These are phyloP conservation scores for Urocyon cinereoargenteus DNA, from an alignment of 2,797 vertebrate species.

Conservation along the genomic window DNA sequence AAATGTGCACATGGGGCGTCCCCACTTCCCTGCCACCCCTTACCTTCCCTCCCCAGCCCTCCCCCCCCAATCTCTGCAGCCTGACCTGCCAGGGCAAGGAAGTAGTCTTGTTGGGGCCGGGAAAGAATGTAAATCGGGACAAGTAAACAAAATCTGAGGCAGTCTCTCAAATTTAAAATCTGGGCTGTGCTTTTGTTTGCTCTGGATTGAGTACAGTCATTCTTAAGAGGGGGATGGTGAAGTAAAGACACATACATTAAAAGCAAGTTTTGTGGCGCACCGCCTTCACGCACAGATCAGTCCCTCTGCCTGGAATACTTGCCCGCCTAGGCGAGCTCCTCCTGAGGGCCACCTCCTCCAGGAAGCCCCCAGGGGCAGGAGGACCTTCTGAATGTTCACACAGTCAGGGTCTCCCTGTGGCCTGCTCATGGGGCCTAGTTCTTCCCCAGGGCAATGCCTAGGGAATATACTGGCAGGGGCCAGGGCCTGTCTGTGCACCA, in stretches of 20 bases:
- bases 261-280: background rate
- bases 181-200: background rate
- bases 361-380: background rate
- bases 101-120: background rate
- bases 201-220: background rate
- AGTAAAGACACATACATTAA: background rate
- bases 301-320: background rate
- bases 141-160: background rate
- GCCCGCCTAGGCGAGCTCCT: too few relatives aligned
- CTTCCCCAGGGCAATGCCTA: accelerated
- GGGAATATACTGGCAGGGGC: background rate
- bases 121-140: background rate
- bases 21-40: accelerated
- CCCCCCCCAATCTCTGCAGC: background rate
- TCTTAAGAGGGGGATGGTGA: background rate
- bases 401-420: background rate
- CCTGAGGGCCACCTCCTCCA: background rate
- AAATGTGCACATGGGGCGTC: accelerated
- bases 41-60: background rate
- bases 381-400: background rate
- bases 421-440: background rate
- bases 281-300: too few relatives aligned
- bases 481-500: background rate
- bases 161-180: background rate
- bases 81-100: background rate